phyloP scores from a whole-genome alignment of 2,888 invertebrate genomes.

The Falcaria lacertinaria region DNA sequence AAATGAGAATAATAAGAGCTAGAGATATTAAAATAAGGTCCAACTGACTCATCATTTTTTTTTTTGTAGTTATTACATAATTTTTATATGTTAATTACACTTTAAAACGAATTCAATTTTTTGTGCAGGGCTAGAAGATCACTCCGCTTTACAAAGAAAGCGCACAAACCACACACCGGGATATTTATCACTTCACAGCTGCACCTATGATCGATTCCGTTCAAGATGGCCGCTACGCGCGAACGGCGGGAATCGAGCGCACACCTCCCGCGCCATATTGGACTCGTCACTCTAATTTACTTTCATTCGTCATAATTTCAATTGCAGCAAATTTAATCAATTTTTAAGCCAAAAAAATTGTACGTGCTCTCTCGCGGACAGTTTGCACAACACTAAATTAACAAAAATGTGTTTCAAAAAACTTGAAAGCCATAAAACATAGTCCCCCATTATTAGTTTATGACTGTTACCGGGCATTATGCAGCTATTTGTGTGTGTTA shows the following conservation, averaged over 20 bases:
- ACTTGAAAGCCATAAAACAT: slow-evolving; percentile 75
- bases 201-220: slow-evolving; percentile 76
- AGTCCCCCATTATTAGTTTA: slow-evolving; percentile 80
- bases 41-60: too few relatives aligned
- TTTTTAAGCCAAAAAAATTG: slow-evolving; percentile 3
- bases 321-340: neutral
- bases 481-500: slow-evolving; percentile 66
- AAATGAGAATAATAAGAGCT: too few relatives aligned
- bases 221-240: slow-evolving; percentile 74
- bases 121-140: neutral
- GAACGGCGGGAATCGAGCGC: slow-evolving; percentile 66
- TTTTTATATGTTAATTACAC: too few relatives aligned
- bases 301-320: neutral
- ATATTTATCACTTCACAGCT: slow-evolving; percentile 73
- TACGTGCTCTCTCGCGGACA: slow-evolving; percentile 61
- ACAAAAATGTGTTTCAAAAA: slow-evolving; percentile 69
- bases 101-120: too few relatives aligned
- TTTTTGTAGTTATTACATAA: too few relatives aligned
- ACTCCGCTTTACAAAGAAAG: slow-evolving; percentile 25
- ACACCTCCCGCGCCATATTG: slow-evolving; percentile 57
- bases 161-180: slow-evolving; percentile 37
- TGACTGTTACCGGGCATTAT: slow-evolving; percentile 74
- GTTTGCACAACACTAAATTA: slow-evolving; percentile 66
- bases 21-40: too few relatives aligned
- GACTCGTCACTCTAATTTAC: slow-evolving; percentile 47